Percentiles rank a stretch among this genome's conserved stretches.
These are phyloP conservation scores for Hipparchia sbordonii DNA, from an alignment of 2,888 invertebrate genomes.

Conservation along the genomic window DNA sequence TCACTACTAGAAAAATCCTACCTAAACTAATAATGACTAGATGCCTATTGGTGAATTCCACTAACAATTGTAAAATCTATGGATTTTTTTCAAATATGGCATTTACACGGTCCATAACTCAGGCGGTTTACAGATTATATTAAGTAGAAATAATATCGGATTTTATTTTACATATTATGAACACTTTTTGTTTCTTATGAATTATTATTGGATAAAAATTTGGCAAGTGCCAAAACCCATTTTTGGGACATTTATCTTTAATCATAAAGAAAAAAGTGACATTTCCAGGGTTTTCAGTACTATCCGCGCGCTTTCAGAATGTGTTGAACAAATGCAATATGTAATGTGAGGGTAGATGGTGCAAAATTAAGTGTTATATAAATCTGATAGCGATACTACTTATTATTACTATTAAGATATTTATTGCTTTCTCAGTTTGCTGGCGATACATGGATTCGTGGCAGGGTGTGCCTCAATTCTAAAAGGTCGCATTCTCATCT, in stretches of 20 bases:
- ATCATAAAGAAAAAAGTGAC: not conserved
- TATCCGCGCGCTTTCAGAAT: no score
- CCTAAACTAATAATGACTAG: conserved; percentile 39
- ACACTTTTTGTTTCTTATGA: conserved; percentile 6
- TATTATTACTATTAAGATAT: no score
- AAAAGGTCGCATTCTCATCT: no score
- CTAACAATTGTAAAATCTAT: conserved; percentile 27
- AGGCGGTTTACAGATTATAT: conserved; percentile 11
- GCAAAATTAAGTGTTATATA: no score
- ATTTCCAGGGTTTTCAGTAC: not conserved
- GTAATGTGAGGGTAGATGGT: no score
- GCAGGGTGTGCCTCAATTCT: no score
- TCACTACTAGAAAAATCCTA: conserved; percentile 22
- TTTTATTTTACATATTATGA: conserved; percentile 1
- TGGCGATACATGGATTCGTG: no score
- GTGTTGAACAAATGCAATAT: no score
- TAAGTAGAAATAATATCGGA: not conserved
- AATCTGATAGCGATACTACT: no score
- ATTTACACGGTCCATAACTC: conserved; percentile 11
- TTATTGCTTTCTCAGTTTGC: no score
- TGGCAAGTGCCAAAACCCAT: not conserved
- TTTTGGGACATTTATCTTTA: not conserved
- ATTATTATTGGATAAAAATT: conserved; percentile 1
- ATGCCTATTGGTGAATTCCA: conserved; percentile 32
- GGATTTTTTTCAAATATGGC: conserved; percentile 29